phyloP scores from a whole-genome alignment of 1,140 invertebrate genomes.

The Heliconius congener region DNA sequence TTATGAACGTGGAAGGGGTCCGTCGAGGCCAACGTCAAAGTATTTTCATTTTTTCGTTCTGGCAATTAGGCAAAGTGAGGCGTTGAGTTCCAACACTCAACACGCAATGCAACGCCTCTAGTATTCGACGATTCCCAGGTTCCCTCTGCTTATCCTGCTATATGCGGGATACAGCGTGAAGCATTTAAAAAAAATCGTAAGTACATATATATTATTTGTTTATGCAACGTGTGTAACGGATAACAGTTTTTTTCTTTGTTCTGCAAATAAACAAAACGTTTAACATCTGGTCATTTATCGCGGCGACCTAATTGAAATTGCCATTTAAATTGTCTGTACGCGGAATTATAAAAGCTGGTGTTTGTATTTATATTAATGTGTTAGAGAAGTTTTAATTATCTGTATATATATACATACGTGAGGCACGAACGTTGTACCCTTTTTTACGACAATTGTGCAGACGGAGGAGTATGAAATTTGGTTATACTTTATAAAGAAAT shows the following conservation, averaged over 20 bases:
- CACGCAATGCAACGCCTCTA: too few species aligned
- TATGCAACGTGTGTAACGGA: too few species aligned
- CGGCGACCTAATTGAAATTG: not conserved
- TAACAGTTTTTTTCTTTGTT: slow-evolving; percentile 12
- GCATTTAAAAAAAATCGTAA: too few species aligned
- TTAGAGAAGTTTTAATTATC: not conserved
- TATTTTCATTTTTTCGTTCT: not conserved
- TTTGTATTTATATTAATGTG: not conserved
- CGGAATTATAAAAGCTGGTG: not conserved
- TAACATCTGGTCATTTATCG: slow-evolving; percentile 5
- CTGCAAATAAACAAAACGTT: not conserved
- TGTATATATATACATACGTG: too few species aligned
- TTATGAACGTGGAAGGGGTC: too few species aligned
- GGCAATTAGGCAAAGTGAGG: too few species aligned
- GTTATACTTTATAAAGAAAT: too few species aligned
- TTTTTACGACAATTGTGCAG: too few species aligned
- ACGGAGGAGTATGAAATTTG: too few species aligned
- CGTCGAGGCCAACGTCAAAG: not conserved
- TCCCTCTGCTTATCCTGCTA: not conserved
- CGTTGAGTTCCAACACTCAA: too few species aligned
- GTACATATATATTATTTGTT: too few species aligned
- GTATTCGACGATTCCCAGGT: not conserved
- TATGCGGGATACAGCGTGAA: not conserved
- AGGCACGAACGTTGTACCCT: too few species aligned
- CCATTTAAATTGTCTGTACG: not conserved